Conservation (phyloP, 2,888 invertebrate species). For the Eubasilissa splendida region DNA sequence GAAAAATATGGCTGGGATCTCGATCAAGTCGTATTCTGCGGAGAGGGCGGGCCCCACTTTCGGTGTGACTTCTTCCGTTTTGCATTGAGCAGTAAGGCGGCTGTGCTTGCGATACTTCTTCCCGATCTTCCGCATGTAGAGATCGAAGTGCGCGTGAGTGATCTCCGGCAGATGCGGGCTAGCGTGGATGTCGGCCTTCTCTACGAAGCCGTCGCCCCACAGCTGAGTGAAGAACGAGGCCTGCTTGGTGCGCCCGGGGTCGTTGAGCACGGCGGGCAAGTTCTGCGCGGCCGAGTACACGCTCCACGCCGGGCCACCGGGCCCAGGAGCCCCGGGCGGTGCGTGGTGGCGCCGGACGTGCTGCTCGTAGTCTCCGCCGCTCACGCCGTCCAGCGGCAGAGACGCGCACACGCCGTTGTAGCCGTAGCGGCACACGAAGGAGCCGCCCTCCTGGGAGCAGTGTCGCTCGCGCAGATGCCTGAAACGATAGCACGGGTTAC, state of each 20-base stretch:
- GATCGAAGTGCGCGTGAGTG: slow-evolving; percentile 87
- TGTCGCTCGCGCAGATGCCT: slow-evolving; percentile 87
- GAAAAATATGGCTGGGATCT: slow-evolving; percentile 89
- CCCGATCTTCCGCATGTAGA: slow-evolving; percentile 86
- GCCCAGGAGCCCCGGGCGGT: slow-evolving; percentile 61
- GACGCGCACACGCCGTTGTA: slow-evolving; percentile 89
- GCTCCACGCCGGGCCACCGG: slow-evolving; percentile 79
- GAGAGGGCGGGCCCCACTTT: slow-evolving; percentile 59
- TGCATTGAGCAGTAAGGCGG: slow-evolving; percentile 68
- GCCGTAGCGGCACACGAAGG: slow-evolving; percentile 90
- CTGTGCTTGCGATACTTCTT: slow-evolving; percentile 78
- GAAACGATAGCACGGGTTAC: not conserved
- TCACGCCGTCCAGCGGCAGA: slow-evolving; percentile 90
- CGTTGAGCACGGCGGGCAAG: slow-evolving; percentile 95
- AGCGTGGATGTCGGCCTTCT: slow-evolving; percentile 82
- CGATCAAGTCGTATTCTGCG: slow-evolving; percentile 70
- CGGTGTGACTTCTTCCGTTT: slow-evolving; percentile 64
- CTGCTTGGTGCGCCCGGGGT: slow-evolving; percentile 93
- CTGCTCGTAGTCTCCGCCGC: slow-evolving; percentile 85
- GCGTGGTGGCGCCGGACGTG: slow-evolving; percentile 82
- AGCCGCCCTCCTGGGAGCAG: slow-evolving; percentile 88
- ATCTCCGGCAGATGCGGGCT: slow-evolving; percentile 89
- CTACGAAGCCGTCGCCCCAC: slow-evolving; percentile 97
- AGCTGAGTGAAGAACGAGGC: slow-evolving; percentile 95
- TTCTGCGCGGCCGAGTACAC: slow-evolving; percentile 94